Percentiles rank a stretch among this genome's conserved stretches.
Evolutionary conservation across 2,113 vertebrate species (phyloP).

Genomic region (Azemiops feae): DNA sequence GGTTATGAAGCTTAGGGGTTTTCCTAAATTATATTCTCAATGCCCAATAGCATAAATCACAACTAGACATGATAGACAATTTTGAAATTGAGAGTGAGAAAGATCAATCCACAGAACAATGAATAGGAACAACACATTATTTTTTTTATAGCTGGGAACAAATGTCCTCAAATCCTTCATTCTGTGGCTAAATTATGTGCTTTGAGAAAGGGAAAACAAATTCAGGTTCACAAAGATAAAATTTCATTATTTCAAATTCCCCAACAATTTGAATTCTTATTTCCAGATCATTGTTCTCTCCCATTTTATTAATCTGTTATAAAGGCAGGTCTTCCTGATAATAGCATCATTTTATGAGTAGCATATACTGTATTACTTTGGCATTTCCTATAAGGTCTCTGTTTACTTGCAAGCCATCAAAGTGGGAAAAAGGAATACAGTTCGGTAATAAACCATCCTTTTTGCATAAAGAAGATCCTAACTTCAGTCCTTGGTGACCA

Average conservation of each 20-base stretch:
- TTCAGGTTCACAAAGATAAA: background rate
- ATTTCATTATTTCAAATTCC: background rate
- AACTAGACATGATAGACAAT: background rate
- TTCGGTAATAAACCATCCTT: background rate
- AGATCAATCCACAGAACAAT: background rate
- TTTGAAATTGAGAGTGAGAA: background rate
- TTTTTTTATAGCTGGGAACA: background rate
- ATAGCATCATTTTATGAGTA: background rate
- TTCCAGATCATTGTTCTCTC: background rate
- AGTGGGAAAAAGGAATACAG: background rate
- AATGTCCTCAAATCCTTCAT: background rate
- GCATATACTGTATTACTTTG: background rate
- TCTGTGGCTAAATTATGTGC: background rate
- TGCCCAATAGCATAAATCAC: background rate
- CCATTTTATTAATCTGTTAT: background rate
- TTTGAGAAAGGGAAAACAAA: background rate
- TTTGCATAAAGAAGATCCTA: background rate
- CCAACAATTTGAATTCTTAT: background rate
- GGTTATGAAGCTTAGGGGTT: background rate
- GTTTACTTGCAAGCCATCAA: constrained; percentile 44
- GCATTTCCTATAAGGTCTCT: background rate
- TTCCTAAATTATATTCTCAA: background rate
- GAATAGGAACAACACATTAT: background rate
- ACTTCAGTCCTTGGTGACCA: background rate
- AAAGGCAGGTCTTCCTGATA: background rate